phyloP scores from a whole-genome alignment of 1,140 invertebrate genomes.

The Papilio xuthus region DNA sequence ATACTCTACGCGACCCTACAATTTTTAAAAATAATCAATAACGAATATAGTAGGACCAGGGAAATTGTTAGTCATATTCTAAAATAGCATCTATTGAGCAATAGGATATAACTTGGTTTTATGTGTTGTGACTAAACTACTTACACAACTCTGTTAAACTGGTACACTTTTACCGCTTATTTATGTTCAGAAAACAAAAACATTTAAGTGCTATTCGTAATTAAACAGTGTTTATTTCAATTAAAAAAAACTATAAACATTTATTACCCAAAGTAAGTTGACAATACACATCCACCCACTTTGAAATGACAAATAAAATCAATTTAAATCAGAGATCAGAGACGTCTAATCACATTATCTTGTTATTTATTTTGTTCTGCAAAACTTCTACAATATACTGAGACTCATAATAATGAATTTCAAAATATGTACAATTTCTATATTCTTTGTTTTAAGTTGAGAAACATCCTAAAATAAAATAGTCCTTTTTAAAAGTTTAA shows the following conservation, averaged over 20 bases:
- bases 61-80: constrained; percentile 58
- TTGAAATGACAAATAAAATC: constrained; percentile 15
- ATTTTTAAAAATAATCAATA: neutral
- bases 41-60: neutral
- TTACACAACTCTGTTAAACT: neutral
- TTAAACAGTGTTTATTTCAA: constrained; percentile 43
- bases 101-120: constrained; percentile 47
- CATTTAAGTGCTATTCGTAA: constrained; percentile 30
- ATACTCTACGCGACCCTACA: neutral
- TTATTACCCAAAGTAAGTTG: constrained; percentile 22
- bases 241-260: constrained; percentile 42
- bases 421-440: neutral
- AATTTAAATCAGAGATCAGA: no score
- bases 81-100: constrained; percentile 71
- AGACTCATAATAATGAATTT: neutral
- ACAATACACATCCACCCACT: constrained; percentile 39
- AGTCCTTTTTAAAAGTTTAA: neutral
- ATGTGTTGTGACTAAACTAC: constrained; percentile 40
- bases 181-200: neutral
- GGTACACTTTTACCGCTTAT: neutral
- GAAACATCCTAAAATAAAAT: no score
- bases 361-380: neutral
- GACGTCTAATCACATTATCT: neutral
- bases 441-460: no score
- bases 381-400: neutral